Percentiles rank a stretch among this genome's conserved stretches.
These are phyloP conservation scores for Hoplias malabaricus DNA, from an alignment of 2,113 vertebrate genomes.

Conservation along the genomic window DNA sequence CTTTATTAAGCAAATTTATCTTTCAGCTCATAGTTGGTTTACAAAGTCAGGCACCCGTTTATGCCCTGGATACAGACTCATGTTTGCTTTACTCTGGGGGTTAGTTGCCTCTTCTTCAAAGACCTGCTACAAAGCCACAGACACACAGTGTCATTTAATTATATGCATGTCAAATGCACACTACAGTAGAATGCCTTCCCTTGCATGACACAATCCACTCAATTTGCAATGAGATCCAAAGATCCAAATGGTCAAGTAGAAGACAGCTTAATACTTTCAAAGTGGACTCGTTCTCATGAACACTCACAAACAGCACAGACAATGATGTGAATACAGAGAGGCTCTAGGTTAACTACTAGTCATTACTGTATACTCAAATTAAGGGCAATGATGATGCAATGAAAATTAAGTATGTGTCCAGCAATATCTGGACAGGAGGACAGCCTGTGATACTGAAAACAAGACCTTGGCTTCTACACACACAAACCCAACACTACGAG, in stretches of 20 bases:
- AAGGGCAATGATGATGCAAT: constrained; percentile 32
- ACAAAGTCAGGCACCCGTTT: constrained; percentile 5
- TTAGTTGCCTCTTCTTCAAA: constrained; percentile 12
- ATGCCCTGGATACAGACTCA: not conserved
- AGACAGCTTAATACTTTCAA: constrained; percentile 20
- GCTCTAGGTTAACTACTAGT: not conserved
- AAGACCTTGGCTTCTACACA: constrained; percentile 17
- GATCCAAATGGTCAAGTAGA: not conserved
- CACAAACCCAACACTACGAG: constrained; percentile 13
- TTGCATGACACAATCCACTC: constrained; percentile 7
- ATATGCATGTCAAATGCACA: constrained; percentile 15
- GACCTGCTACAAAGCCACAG: constrained; percentile 2
- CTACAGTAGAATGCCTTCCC: not conserved
- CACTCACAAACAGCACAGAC: constrained; percentile 32
- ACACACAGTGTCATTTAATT: not conserved
- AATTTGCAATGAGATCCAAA: constrained; percentile 27
- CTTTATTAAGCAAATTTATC: constrained; percentile 35
- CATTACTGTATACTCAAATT: constrained; percentile 18
- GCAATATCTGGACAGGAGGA: constrained; percentile 10
- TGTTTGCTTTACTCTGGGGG: constrained; percentile 14
- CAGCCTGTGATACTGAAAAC: not conserved
- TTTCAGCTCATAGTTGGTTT: constrained; percentile 21
- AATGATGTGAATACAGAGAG: constrained; percentile 13
- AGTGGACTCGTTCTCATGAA: not conserved
- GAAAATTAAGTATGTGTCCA: constrained; percentile 37